phyloP scores from a whole-genome alignment of 2,888 invertebrate species.

The Shargacucullia verbasci region DNA sequence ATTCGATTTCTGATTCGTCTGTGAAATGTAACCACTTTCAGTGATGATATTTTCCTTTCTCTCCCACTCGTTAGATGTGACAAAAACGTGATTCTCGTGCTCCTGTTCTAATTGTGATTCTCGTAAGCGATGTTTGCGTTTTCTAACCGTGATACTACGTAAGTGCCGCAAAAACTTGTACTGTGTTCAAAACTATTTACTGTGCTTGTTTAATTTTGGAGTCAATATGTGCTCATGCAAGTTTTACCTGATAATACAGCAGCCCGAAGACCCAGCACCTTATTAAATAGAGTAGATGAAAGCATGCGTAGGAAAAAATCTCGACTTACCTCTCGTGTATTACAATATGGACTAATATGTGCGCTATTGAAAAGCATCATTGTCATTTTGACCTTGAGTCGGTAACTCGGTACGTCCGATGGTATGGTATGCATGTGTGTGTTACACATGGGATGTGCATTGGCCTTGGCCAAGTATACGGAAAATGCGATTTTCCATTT shows the following conservation, averaged over 20 bases:
- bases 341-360: slow-evolving; percentile 74
- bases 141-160: slow-evolving; percentile 74
- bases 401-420: slow-evolving; percentile 66
- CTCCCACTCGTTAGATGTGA: slow-evolving; percentile 75
- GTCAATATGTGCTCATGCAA: slow-evolving; percentile 78
- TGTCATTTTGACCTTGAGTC: slow-evolving; percentile 79
- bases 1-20: slow-evolving; percentile 94
- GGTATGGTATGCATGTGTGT: slow-evolving; percentile 69
- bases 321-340: slow-evolving; percentile 80
- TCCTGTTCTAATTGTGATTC: slow-evolving; percentile 73
- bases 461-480: slow-evolving; percentile 68
- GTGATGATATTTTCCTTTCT: slow-evolving; percentile 61
- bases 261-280: slow-evolving; percentile 79
- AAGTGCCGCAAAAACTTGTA: slow-evolving; percentile 64
- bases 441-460: slow-evolving; percentile 58
- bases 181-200: slow-evolving; percentile 57
- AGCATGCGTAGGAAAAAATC: slow-evolving; percentile 73
- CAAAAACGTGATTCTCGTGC: slow-evolving; percentile 80
- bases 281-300: slow-evolving; percentile 66
- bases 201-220: slow-evolving; percentile 86
- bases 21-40: slow-evolving; percentile 87
- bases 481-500: slow-evolving; percentile 40
- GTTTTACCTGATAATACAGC: slow-evolving; percentile 75
- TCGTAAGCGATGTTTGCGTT: slow-evolving; percentile 69
- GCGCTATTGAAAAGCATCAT: slow-evolving; percentile 73